Evolutionary conservation across 2,113 vertebrate species (phyloP).

Genomic region (Isichthys henryi): DNA sequence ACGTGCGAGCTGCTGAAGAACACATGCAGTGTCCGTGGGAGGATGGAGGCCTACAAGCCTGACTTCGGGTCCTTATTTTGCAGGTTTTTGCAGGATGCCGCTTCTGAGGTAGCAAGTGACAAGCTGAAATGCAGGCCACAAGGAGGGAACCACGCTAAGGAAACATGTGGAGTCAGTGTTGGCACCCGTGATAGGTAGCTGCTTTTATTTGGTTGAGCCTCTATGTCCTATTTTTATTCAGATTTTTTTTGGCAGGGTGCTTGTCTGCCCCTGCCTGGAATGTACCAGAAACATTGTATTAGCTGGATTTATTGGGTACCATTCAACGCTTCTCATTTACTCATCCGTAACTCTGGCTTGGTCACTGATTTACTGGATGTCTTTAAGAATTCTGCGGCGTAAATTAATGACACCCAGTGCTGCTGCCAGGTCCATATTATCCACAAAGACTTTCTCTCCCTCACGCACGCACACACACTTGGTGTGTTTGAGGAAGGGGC

Average conservation of each 20-base stretch:
- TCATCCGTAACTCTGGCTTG: not conserved
- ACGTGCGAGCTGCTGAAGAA: not conserved
- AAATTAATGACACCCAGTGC: not conserved
- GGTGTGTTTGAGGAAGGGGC: not conserved
- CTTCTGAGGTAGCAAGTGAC: not conserved
- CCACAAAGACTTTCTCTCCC: not conserved
- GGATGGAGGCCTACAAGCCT: not conserved
- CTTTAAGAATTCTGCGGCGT: not conserved
- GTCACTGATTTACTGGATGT: not conserved
- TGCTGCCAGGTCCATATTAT: not conserved
- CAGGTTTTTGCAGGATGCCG: not conserved
- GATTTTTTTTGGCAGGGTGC: not conserved
- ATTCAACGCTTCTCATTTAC: not conserved
- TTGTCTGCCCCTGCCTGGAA: not conserved
- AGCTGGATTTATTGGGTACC: not conserved
- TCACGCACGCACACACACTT: not conserved
- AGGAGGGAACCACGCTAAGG: too few relatives aligned
- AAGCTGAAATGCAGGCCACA: not conserved
- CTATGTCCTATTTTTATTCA: not conserved
- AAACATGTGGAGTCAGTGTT: not conserved
- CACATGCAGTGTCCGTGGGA: not conserved
- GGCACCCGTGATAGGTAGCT: not conserved
- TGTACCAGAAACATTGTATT: not conserved
- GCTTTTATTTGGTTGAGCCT: not conserved
- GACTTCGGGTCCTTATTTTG: not conserved